Evolutionary conservation across 2,797 vertebrate species (phyloP).

Genomic region (Pelochelys cantorii): DNA sequence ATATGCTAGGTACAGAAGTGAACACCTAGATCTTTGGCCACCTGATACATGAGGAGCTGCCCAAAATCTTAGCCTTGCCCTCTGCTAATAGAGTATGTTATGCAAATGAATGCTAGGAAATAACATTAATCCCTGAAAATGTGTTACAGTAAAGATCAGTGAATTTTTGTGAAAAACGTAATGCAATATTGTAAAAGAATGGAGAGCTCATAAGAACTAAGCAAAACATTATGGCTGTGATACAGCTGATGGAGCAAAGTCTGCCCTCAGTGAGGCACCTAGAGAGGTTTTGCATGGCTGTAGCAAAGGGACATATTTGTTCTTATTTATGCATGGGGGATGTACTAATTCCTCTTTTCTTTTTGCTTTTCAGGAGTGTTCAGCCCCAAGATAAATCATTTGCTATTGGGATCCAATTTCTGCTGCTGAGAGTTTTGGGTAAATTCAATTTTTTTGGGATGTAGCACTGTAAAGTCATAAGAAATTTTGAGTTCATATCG

Average conservation of each 20-base stretch:
- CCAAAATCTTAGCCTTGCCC: neutral
- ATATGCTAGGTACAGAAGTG: neutral
- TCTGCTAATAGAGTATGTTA: neutral
- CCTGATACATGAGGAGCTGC: neutral
- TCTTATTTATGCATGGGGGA: neutral
- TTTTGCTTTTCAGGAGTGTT: slow-evolving; percentile 84
- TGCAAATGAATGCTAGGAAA: neutral
- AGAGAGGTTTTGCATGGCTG: rapidly evolving
- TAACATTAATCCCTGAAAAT: neutral
- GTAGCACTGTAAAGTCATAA: rapidly evolving
- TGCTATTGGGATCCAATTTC: slow-evolving; percentile 93
- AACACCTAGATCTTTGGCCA: neutral
- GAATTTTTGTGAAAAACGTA: neutral
- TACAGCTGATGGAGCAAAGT: neutral
- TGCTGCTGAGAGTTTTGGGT: slow-evolving; percentile 94
- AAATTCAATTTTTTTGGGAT: neutral
- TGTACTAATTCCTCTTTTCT: rapidly evolving
- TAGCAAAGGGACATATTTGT: neutral
- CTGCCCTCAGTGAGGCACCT: neutral
- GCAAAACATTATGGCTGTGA: neutral
- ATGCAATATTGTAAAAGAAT: neutral
- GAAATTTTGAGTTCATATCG: rapidly evolving
- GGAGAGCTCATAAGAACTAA: neutral
- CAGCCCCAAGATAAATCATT: slow-evolving; percentile 91
- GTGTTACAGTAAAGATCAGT: neutral